Evolutionary conservation across 2,797 vertebrate genomes (phyloP).

Genomic region (Gila robusta): DNA sequence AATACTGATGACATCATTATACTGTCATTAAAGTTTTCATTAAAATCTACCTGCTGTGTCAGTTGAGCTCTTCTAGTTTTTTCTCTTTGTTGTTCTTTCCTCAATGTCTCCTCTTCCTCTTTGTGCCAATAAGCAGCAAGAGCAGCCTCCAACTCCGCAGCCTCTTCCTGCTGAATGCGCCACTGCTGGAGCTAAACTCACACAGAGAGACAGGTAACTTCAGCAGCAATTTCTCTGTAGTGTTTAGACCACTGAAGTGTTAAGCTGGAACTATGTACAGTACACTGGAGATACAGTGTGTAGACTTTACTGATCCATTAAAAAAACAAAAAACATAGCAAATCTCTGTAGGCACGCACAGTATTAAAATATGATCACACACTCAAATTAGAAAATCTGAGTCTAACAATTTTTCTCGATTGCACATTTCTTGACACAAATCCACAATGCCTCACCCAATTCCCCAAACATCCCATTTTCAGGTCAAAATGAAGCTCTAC

Average conservation of each 20-base stretch:
- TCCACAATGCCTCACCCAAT: no score
- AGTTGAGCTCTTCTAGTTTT: conserved; percentile 79
- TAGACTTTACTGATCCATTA: conserved; percentile 66
- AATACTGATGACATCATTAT: background rate
- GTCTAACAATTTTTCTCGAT: no score
- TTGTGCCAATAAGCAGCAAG: conserved; percentile 82
- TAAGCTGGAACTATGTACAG: conserved; percentile 62
- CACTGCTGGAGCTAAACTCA: conserved; percentile 85
- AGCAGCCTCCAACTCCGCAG: conserved; percentile 84
- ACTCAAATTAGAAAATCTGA: conserved; percentile 54
- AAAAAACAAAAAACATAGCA: background rate
- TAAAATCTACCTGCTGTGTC: conserved; percentile 76
- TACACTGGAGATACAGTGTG: conserved; percentile 33
- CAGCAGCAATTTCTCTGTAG: conserved; percentile 64
- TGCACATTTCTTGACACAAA: no score
- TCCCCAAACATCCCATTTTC: no score
- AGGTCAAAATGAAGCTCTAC: no score
- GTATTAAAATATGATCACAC: conserved; percentile 7
- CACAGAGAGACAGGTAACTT: conserved; percentile 68
- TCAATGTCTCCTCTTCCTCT: conserved; percentile 80
- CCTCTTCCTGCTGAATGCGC: conserved; percentile 88
- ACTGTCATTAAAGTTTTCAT: background rate
- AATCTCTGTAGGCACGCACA: background rate
- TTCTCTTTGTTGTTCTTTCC: conserved; percentile 81
- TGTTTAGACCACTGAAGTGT: conserved; percentile 64